phyloP scores from a whole-genome alignment of 2,113 vertebrate species.

The Pandion haliaetus region DNA sequence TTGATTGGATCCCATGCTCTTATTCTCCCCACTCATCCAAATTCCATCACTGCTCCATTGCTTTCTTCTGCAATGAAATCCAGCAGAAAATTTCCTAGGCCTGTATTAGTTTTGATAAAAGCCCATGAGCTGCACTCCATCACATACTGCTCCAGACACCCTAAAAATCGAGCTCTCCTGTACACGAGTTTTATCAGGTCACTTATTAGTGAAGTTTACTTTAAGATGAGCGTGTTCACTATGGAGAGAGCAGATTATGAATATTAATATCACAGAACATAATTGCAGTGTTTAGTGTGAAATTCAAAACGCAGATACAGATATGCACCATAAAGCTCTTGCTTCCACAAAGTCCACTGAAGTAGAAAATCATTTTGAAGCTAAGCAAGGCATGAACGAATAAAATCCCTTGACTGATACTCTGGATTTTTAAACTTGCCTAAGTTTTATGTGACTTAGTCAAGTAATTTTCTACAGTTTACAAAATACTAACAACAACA shows the following conservation, averaged over 20 bases:
- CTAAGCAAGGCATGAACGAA: slow-evolving; percentile 22
- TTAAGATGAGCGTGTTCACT: background rate
- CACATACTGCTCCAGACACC: background rate
- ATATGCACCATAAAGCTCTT: slow-evolving; percentile 11
- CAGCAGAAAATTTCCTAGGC: background rate
- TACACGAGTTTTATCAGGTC: background rate
- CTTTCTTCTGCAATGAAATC: background rate
- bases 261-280: background rate
- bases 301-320: background rate
- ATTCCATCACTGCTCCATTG: background rate
- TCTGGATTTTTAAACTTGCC: background rate
- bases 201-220: background rate
- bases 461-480: background rate
- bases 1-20: background rate
- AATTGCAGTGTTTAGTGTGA: background rate
- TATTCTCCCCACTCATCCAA: background rate
- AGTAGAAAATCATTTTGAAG: slow-evolving; percentile 39
- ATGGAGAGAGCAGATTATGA: background rate
- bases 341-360: slow-evolving; percentile 13
- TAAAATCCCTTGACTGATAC: slow-evolving; percentile 11
- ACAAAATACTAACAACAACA: background rate
- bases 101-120: background rate
- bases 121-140: background rate
- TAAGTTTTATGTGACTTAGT: background rate
- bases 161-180: background rate